Evolutionary conservation across 1,140 invertebrate genomes (phyloP).

Genomic region (Tetramorium parvispinum): DNA sequence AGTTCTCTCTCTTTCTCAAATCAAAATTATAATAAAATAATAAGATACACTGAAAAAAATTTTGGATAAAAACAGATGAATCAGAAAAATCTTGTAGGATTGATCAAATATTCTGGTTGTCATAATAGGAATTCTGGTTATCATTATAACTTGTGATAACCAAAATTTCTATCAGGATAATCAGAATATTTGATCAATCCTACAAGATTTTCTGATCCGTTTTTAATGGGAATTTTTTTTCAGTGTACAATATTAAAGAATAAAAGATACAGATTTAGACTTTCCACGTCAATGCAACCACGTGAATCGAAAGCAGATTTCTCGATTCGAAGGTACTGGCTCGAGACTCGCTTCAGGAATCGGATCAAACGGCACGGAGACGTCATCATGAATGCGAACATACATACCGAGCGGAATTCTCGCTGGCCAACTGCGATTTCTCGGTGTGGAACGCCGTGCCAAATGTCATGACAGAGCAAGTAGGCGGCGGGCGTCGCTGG

Average conservation of each 20-base stretch:
- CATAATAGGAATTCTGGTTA: no score
- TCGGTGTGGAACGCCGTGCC: conserved; percentile 79
- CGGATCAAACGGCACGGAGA: neutral
- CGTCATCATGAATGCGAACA: neutral
- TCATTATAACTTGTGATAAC: no score
- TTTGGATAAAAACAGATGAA: no score
- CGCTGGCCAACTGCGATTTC: conserved; percentile 75
- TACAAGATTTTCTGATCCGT: no score
- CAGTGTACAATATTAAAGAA: no score
- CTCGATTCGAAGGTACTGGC: neutral
- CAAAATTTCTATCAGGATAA: no score
- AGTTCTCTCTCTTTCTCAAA: no score
- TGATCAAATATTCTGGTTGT: no score
- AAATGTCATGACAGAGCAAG: conserved; percentile 80
- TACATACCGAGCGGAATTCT: conserved; percentile 74
- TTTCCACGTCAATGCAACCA: neutral
- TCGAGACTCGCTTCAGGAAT: neutral
- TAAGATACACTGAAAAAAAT: neutral
- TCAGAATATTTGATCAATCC: no score
- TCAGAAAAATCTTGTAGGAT: no score
- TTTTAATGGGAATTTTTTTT: no score
- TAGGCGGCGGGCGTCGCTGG: conserved; percentile 40
- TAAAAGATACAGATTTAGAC: neutral
- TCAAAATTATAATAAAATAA: neutral
- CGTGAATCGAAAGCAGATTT: neutral